Base-by-base conservation (phyloP, 1,140 invertebrate species). In the Laodelphax striatellus region DNA sequence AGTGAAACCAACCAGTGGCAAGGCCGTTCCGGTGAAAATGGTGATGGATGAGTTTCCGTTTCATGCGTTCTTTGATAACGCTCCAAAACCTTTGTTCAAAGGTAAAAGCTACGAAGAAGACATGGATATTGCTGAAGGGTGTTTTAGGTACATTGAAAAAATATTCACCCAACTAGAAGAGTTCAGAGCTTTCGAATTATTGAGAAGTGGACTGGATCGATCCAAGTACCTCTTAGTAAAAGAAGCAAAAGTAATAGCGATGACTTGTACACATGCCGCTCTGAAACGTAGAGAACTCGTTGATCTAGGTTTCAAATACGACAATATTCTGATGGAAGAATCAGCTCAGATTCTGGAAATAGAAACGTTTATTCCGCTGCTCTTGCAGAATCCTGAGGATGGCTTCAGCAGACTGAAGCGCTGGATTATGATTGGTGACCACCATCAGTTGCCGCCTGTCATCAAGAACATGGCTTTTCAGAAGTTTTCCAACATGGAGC, bases 341-440 rank as follows among this genome's bases (percentile, higher is more conserved):
- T 85, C 95, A 0, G 97, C 96, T 0, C 97, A 99, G 76, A 99
- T 99, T 67, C 76, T 99, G 17, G 97, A 99, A 77, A 99, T 99
- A 59, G 97, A 99, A 78, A 99, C 97, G 0, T 99, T 99, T 70
- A 99, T 99, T 70, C 97, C 97, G 0, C 76, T 99, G 9, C 76
- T 99, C 0, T 77, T 99, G 21, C 97, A 99, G 75, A 98, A 98
- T 76, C 95, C 97, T 0, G 84, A 97, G 70, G 94, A 98, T 70
- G 95, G 95, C 2, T 86, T 86, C 46, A 98, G 96, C 74, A 82
- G 97, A 1, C 73, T 99, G 31, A 99, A 99, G 75, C 82, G 97
- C 13, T 99, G 97, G 97, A 98, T 99, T 56, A 99, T 99, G 97
- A 99, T 99, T 70, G 97, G 97, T 6, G 97, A 99, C 78, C 97